Evolutionary conservation across 2,888 invertebrate genomes (phyloP).

Genomic region (Euproctis similis): DNA sequence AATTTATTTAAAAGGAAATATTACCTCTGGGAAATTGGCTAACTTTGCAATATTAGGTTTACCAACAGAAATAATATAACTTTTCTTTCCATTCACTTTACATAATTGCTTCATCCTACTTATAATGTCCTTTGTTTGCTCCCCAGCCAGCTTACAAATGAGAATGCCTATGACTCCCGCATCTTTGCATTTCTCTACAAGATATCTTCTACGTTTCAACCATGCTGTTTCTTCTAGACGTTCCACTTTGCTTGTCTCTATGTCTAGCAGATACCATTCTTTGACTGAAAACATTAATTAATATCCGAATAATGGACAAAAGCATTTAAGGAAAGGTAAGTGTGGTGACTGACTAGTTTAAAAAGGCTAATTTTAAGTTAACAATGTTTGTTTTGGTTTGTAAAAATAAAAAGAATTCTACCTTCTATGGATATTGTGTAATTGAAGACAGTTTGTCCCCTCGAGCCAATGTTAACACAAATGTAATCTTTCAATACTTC

Average conservation of each 20-base stretch:
- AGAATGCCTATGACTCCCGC: constrained; percentile 90
- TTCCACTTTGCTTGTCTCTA: constrained; percentile 50
- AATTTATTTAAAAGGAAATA: too few species aligned
- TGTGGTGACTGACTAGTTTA: too few species aligned
- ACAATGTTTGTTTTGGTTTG: too few species aligned
- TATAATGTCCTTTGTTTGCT: constrained; percentile 85
- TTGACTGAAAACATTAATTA: constrained; percentile 42
- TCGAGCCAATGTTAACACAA: constrained; percentile 80
- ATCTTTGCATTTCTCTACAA: constrained; percentile 94
- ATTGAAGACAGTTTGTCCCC: constrained; percentile 79
- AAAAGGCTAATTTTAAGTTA: too few species aligned
- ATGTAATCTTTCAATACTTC: constrained; percentile 64
- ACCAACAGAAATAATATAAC: constrained; percentile 94
- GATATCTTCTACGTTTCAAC: constrained; percentile 86
- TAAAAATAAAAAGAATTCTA: too few species aligned
- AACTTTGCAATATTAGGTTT: constrained; percentile 96
- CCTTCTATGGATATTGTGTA: constrained; percentile 73
- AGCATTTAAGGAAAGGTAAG: not conserved
- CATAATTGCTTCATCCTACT: constrained; percentile 83
- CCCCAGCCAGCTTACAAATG: constrained; percentile 92
- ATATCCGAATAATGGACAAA: not conserved
- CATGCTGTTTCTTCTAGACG: constrained; percentile 62
- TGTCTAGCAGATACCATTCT: constrained; percentile 76
- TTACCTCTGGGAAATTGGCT: constrained; percentile 93
- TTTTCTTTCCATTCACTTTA: constrained; percentile 86